phyloP scores from a whole-genome alignment of 2,113 vertebrate species.

The Menidia beryllina region DNA sequence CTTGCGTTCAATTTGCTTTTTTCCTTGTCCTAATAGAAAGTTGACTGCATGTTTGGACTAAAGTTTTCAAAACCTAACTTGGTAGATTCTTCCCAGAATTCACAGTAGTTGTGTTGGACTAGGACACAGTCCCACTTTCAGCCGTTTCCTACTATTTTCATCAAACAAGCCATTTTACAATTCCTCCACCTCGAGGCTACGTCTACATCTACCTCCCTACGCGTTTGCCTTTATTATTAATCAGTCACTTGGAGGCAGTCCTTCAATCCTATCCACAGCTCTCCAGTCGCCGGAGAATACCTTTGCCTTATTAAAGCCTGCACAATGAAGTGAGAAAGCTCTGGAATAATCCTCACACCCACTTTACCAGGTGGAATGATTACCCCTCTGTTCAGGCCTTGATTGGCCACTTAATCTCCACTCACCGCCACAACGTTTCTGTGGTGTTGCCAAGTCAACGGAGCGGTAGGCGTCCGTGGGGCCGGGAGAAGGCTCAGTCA shows the following conservation, averaged over 20 bases:
- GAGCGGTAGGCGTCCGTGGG: conserved; percentile 33
- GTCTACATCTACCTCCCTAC: conserved; percentile 24
- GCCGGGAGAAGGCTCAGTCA: conserved; percentile 21
- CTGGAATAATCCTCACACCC: conserved; percentile 63
- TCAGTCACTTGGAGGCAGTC: conserved; percentile 38
- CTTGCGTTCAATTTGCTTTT: not conserved
- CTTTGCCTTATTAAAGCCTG: conserved; percentile 58
- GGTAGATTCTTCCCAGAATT: not conserved
- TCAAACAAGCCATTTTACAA: not conserved
- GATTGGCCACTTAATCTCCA: conserved; percentile 83
- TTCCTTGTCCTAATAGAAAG: conserved; percentile 6
- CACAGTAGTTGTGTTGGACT: no score
- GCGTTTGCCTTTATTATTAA: conserved; percentile 36
- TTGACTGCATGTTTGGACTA: not conserved
- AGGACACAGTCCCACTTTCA: no score
- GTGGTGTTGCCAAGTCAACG: conserved; percentile 70
- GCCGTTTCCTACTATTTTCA: no score
- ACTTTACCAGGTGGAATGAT: conserved; percentile 78
- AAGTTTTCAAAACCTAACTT: conserved; percentile 10
- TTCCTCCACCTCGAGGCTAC: conserved; percentile 20
- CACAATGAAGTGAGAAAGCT: conserved; percentile 60
- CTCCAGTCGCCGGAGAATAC: conserved; percentile 41
- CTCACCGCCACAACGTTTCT: conserved; percentile 60
- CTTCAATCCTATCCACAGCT: conserved; percentile 35
- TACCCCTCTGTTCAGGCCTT: conserved; percentile 71